phyloP scores from a whole-genome alignment of 2,888 invertebrate genomes.

The Diarsia mendica region DNA sequence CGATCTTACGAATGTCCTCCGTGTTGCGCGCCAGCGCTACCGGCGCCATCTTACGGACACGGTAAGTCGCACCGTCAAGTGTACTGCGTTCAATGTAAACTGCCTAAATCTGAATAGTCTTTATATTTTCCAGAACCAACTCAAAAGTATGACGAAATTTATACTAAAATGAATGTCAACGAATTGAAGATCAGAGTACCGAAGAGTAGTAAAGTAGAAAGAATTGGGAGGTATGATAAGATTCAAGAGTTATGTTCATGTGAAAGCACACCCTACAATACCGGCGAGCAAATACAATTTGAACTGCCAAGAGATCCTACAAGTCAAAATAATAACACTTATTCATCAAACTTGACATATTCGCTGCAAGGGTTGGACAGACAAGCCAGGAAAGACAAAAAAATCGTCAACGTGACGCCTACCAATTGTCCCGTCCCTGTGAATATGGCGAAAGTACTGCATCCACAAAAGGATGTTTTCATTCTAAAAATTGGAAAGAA shows the following conservation, averaged over 20 bases:
- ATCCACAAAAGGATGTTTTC: constrained; percentile 85
- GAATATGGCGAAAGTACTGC: constrained; percentile 81
- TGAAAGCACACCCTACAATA: constrained; percentile 81
- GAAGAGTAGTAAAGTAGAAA: constrained; percentile 82
- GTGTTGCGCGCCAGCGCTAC: constrained; percentile 39
- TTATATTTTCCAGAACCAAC: constrained; percentile 71
- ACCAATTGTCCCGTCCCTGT: constrained; percentile 83
- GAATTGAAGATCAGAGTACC: constrained; percentile 87
- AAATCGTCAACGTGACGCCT: constrained; percentile 83
- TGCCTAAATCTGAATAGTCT: constrained; percentile 2
- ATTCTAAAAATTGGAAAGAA: constrained; percentile 88
- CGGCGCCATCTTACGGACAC: constrained; percentile 49
- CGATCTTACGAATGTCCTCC: constrained; percentile 61
- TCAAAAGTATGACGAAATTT: constrained; percentile 84
- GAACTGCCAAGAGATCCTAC: constrained; percentile 80
- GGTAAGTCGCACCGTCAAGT: constrained; percentile 63
- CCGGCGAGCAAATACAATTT: constrained; percentile 86
- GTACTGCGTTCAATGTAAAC: constrained; percentile 2
- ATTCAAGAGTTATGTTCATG: constrained; percentile 85
- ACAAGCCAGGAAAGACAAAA: constrained; percentile 73
- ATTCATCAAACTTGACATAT: constrained; percentile 83
- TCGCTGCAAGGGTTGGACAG: constrained; percentile 78
- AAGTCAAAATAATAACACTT: constrained; percentile 74
- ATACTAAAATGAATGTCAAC: constrained; percentile 86
- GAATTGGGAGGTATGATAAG: constrained; percentile 81